phyloP scores from a whole-genome alignment of 2,113 vertebrate genomes.

The Acinonyx jubatus region DNA sequence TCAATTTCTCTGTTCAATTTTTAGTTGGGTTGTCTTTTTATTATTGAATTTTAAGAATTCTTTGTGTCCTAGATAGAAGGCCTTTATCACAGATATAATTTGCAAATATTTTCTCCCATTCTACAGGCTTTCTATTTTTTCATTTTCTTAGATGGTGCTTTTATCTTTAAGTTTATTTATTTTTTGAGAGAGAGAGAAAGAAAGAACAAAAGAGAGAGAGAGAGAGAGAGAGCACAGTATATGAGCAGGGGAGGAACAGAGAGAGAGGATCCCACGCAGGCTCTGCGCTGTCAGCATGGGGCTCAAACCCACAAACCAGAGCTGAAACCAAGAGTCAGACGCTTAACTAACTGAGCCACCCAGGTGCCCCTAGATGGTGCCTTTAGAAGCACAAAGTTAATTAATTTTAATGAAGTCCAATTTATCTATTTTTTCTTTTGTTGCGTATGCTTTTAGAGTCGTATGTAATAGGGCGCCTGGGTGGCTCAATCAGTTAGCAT shows the following conservation, averaged over 20 bases:
- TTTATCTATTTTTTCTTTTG: not conserved
- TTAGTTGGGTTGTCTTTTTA: too few species aligned
- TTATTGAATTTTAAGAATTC: too few species aligned
- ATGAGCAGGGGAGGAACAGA: too few species aligned
- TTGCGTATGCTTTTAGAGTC: not conserved
- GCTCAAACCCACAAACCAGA: too few species aligned
- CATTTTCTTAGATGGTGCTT: not conserved
- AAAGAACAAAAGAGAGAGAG: rapidly evolving
- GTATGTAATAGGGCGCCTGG: not conserved
- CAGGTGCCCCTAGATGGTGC: not conserved
- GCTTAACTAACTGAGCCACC: too few species aligned
- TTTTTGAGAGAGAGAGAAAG: too few species aligned
- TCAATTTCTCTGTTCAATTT: not conserved
- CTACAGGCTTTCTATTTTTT: not conserved
- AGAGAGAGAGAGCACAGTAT: too few species aligned
- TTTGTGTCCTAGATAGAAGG: not conserved
- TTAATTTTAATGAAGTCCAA: not conserved
- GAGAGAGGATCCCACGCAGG: too few species aligned
- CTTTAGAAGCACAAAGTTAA: not conserved
- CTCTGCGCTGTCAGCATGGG: too few species aligned
- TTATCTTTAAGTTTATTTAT: not conserved
- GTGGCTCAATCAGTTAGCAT: too few species aligned
- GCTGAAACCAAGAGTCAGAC: too few species aligned
- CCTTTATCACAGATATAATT: not conserved
- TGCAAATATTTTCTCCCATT: not conserved